These are phyloP conservation scores for Dorcus parallelipipedus DNA, from an alignment of 2,888 invertebrate genomes.

Conservation along the genomic window DNA sequence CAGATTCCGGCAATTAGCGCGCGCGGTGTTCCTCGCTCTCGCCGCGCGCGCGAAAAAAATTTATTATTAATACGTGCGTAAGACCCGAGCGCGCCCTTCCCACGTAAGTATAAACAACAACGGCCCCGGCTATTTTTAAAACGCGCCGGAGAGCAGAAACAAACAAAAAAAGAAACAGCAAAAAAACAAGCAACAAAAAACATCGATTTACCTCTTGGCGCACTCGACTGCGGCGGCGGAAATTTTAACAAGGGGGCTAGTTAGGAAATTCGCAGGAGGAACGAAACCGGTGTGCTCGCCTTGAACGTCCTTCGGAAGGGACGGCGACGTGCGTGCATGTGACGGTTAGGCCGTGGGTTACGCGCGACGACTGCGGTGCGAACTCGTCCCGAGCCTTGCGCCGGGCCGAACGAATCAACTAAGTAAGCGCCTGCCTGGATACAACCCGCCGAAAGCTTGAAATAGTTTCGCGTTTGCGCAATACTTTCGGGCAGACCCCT, in stretches of 20 bases:
- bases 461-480: slow-evolving; percentile 13
- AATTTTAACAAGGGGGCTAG: too few relatives aligned
- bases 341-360: slow-evolving; percentile 3
- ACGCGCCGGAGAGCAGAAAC: too few relatives aligned
- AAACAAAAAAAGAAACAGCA: too few relatives aligned
- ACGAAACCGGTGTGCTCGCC: too few relatives aligned
- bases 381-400: slow-evolving; percentile 3
- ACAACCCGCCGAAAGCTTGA: slow-evolving; percentile 25
- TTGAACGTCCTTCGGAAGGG: neutral
- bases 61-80: neutral
- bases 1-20: too few relatives aligned
- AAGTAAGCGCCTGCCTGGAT: slow-evolving; percentile 17
- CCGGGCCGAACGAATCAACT: slow-evolving; percentile 9
- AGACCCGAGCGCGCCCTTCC: neutral
- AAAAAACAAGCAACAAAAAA: neutral
- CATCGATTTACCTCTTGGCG: neutral
- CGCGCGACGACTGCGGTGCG: slow-evolving; percentile 6
- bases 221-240: too few relatives aligned
- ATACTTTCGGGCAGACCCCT: too few relatives aligned
- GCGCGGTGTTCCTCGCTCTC: too few relatives aligned
- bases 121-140: too few relatives aligned
- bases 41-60: neutral
- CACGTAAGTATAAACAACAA: too few relatives aligned
- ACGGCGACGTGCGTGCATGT: slow-evolving; percentile 4
- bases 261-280: too few relatives aligned